Percentiles rank a stretch among this genome's conserved stretches.
phyloP scores from a whole-genome alignment of 2,888 invertebrate species.

The Chloromyia formosa region DNA sequence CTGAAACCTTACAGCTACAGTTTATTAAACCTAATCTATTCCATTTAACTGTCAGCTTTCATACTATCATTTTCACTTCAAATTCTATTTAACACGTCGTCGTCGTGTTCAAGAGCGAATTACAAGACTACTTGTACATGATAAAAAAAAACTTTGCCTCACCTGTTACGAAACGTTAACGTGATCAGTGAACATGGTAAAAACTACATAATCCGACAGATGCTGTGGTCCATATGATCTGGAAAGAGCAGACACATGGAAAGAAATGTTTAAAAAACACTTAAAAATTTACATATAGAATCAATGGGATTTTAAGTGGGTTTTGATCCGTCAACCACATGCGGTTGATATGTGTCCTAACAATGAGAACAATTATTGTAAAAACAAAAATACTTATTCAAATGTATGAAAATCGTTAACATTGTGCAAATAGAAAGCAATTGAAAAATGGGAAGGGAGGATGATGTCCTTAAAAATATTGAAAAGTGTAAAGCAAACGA shows the following conservation, averaged over 20 bases:
- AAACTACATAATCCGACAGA: conserved; percentile 2
- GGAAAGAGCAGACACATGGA: background rate
- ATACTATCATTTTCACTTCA: background rate
- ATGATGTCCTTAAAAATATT: too few relatives aligned
- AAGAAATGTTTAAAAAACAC: background rate
- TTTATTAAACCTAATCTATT: conserved; percentile 18
- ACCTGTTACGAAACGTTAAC: background rate
- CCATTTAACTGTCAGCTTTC: background rate
- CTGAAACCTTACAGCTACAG: conserved; percentile 1
- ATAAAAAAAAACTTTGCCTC: background rate
- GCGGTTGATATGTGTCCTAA: background rate
- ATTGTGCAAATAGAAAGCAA: too few relatives aligned
- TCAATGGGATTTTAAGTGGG: background rate
- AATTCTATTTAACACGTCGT: conserved; percentile 3
- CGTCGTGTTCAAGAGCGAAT: background rate
- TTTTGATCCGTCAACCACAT: background rate
- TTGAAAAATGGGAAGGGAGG: too few relatives aligned
- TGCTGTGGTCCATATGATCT: conserved; percentile 10
- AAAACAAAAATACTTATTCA: too few relatives aligned
- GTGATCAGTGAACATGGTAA: background rate
- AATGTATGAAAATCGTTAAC: too few relatives aligned
- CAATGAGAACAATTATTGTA: too few relatives aligned
- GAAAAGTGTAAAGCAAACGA: too few relatives aligned
- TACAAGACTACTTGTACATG: background rate
- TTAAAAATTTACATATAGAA: background rate